Conservation (phyloP, 2,797 vertebrate genomes). For the Microctenopoma steveboyesi region DNA sequence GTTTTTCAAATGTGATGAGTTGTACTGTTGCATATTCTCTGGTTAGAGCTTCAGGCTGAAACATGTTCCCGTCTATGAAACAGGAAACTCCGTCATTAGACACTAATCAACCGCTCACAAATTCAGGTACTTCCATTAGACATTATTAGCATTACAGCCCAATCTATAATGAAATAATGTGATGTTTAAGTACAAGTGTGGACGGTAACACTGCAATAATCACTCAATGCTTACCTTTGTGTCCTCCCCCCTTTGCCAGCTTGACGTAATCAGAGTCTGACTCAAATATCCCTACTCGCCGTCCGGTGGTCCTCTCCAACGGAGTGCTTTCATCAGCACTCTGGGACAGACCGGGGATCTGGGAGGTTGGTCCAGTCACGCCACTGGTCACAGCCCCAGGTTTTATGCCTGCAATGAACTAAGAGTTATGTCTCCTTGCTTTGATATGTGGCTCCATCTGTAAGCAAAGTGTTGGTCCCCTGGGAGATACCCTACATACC, state of each 20-base stretch:
- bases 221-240: conserved; percentile 72
- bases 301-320: conserved; percentile 74
- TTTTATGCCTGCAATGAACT: conserved; percentile 72
- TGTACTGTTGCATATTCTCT: not conserved
- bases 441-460: not conserved
- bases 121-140: too few relatives aligned
- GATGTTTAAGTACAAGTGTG: not conserved
- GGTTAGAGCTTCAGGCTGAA: too few relatives aligned
- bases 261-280: conserved; percentile 84
- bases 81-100: too few relatives aligned
- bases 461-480: not conserved
- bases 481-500: not conserved
- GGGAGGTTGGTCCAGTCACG: conserved; percentile 78
- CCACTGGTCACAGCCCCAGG: conserved; percentile 51
- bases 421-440: not conserved
- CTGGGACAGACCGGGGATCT: conserved; percentile 85
- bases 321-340: conserved; percentile 58
- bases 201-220: too few relatives aligned
- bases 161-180: not conserved
- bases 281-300: conserved; percentile 83
- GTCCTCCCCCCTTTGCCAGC: conserved; percentile 85
- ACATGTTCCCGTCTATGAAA: too few relatives aligned
- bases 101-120: too few relatives aligned
- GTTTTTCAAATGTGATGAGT: conserved; percentile 7
- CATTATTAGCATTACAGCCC: too few relatives aligned